phyloP scores from a whole-genome alignment of 2,113 vertebrate genomes.

The Perognathus longimembris region DNA sequence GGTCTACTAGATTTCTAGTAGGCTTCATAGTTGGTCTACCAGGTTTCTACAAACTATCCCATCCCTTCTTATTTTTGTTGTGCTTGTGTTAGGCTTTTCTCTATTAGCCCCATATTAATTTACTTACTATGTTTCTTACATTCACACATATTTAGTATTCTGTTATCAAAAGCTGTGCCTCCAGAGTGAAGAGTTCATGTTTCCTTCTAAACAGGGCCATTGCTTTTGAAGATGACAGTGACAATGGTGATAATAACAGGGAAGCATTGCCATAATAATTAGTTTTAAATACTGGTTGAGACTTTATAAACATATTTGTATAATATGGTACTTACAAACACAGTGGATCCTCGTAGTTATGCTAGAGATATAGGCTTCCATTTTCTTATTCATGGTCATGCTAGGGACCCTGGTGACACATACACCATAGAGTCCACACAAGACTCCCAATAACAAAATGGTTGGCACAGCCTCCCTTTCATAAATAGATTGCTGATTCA shows the following conservation, averaged over 20 bases:
- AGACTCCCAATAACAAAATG: conserved; percentile 40
- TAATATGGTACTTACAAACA: conserved; percentile 4
- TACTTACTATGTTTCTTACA: background rate
- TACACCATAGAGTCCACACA: background rate
- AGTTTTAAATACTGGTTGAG: conserved; percentile 38
- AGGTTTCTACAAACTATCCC: background rate
- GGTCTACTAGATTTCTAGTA: background rate
- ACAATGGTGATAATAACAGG: background rate
- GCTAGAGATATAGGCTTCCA: background rate
- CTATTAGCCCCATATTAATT: background rate
- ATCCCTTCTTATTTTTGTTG: background rate
- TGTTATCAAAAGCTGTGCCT: background rate
- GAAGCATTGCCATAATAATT: background rate
- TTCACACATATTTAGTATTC: background rate
- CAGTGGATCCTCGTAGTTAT: background rate
- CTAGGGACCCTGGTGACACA: conserved; percentile 9
- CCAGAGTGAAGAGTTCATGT: background rate
- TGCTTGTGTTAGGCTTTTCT: background rate
- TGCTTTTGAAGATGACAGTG: conserved; percentile 6
- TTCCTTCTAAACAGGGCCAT: conserved; percentile 13
- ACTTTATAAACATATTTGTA: background rate
- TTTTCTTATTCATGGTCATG: conserved; percentile 29
- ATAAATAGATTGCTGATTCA: conserved; percentile 76
- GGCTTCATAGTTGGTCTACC: background rate
- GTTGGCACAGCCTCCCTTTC: conserved; percentile 39